These are phyloP conservation scores for Rhagonycha fulva DNA, from an alignment of 2,888 invertebrate species.

Conservation along the genomic window DNA sequence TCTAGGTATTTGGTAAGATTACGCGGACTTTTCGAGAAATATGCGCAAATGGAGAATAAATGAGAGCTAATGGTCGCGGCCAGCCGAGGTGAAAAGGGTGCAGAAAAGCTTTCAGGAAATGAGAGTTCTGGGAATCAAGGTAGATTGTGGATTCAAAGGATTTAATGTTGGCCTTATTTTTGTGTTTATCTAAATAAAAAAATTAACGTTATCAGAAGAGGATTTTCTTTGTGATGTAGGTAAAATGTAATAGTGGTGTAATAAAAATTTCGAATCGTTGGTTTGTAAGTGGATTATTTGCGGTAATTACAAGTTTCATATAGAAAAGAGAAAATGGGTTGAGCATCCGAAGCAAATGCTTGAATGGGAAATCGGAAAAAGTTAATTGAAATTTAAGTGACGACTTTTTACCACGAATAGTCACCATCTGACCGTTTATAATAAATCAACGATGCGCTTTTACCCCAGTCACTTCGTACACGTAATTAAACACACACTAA, in stretches of 20 bases:
- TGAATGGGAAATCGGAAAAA: conserved; percentile 34
- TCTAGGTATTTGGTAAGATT: conserved; percentile 40
- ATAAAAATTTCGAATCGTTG: background rate
- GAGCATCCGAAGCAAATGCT: conserved; percentile 10
- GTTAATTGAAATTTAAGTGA: conserved; percentile 41
- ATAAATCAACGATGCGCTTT: conserved; percentile 48
- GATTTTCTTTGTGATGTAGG: background rate
- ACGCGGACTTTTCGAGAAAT: conserved; percentile 40
- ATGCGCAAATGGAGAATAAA: conserved; percentile 44
- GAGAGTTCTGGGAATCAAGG: conserved; percentile 38
- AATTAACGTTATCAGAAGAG: background rate
- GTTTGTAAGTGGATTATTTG: background rate
- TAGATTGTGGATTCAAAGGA: conserved; percentile 34
- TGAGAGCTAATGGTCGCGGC: conserved; percentile 43
- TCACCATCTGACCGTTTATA: conserved; percentile 47
- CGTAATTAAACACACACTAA: conserved; percentile 51
- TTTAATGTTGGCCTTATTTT: conserved; percentile 25
- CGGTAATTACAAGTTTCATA: background rate
- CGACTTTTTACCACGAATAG: conserved; percentile 41
- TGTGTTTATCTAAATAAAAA: background rate
- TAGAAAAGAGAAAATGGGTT: conserved; percentile 13
- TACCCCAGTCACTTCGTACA: conserved; percentile 42
- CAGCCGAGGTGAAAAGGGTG: conserved; percentile 38
- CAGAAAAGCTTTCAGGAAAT: conserved; percentile 39
- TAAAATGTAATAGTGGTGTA: too few relatives aligned